Percentiles rank a stretch among this genome's conserved stretches.
phyloP scores from a whole-genome alignment of 2,113 vertebrate species.

The Brachypodius melanocephalos region DNA sequence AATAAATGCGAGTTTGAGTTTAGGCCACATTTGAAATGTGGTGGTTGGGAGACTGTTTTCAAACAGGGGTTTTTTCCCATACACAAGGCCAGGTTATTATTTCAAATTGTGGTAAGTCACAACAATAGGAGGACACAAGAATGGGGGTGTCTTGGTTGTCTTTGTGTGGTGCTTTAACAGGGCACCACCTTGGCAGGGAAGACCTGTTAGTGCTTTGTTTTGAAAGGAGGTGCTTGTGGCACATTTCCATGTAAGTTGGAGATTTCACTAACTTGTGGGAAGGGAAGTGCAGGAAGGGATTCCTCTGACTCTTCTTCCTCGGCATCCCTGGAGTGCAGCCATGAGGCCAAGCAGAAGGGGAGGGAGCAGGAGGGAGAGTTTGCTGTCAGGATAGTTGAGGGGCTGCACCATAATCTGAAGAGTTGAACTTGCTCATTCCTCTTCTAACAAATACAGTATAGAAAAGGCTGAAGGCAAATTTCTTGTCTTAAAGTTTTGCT shows the following conservation, averaged over 20 bases:
- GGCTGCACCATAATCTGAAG: neutral
- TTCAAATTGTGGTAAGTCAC: neutral
- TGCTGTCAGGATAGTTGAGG: fast-evolving
- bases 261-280: neutral
- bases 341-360: neutral
- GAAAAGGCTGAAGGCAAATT: neutral
- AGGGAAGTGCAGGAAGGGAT: neutral
- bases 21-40: neutral
- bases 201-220: neutral
- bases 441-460: neutral
- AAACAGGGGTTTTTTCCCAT: neutral
- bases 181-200: neutral
- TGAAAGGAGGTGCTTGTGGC: neutral
- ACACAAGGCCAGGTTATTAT: neutral
- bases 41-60: neutral
- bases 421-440: neutral
- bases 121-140: neutral
- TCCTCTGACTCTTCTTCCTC: neutral
- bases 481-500: neutral
- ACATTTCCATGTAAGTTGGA: neutral
- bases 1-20: neutral
- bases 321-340: neutral
- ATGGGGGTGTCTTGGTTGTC: neutral
- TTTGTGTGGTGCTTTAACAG: neutral
- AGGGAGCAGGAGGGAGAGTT: neutral